Evolutionary conservation across 2,888 invertebrate species (phyloP), one percentile per base, ranked within the genome.

Genomic region (Tridacna gigas): DNA sequence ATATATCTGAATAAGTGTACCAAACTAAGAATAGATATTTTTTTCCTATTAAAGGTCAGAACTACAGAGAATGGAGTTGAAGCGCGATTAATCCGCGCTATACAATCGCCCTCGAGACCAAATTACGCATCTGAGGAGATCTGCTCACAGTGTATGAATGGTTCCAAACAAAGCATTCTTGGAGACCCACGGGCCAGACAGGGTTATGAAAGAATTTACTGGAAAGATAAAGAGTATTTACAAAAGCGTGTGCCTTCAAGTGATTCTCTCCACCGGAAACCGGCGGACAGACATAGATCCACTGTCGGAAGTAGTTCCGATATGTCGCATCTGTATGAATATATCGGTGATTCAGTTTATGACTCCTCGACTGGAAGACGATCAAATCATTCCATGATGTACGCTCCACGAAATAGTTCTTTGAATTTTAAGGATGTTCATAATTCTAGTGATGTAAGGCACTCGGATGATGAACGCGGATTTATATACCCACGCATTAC

Each of bases 311-410:
- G 87, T 71, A 77, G 77, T 56, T 87, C 87, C 20, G 87, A 87
- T 63, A 80, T 87, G 80, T 87, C 87, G 45, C 87, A 87, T 83
- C 83, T 75, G 77, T 85, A 87, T 74, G 84, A 87, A 63, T 87
- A 87, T 56, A 87, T 87, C 18, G 81, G 87, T 80, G 84, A 87
- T 79, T 79, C 75, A 15, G 77, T 81, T 25, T 84, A 87, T 51
- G 83, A 87, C 48, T 75, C 78, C n/a, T 85, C 73, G 26, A 71
- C 75, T 13, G 82, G 81, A 56, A 79, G 84, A 75, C 75, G 80
- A 26, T 83, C 87, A 7, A 79, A 84, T 76, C 83, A 87, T 83
- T 87, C 87, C 81, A 79, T 79, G 0, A 61, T 81, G 45, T 82
- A 65, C 48, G 79, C 80, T 67, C 83, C 87, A 37, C 77, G 84